Base-by-base conservation (phyloP, 2,888 invertebrate genomes). In the Sesamia inferens region DNA sequence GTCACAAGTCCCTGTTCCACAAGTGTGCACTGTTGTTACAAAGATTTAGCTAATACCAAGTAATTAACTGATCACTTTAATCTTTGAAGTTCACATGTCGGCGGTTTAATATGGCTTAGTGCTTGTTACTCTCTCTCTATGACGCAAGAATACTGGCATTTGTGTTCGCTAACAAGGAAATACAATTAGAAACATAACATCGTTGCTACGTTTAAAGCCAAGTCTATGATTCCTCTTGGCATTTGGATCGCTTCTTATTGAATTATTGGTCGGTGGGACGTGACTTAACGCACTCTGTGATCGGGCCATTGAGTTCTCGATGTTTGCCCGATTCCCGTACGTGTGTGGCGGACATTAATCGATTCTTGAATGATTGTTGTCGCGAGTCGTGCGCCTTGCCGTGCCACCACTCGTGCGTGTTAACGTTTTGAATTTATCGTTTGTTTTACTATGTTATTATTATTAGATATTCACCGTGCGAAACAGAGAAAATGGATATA, bases 241-340 rank as follows among this genome's bases (percentile, higher is more conserved):
- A 89, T 90, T 90, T 88, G 92, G 92, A 92, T 93, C 89, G 92
- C 89, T 88, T 89, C 91, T 94, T 94, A 94, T 94, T 94, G 94
- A 94, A 94, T 94, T 94, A 94, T 93, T 90, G 92, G 88, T 90
- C 77, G 84, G 85, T 73, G 80, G 89, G 84, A 94, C 94, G 95
- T 94, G 95, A 93, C 91, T 85, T 83, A 88, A 87, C 88, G 86
- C 85, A 85, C 82, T 79, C 85, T 84, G 89, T 85, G 91, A 89
- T 88, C 91, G 91, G 91, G 87, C 90, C 91, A 91, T 90, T 92
- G 91, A 89, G 89, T 90, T 91, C 86, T 86, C 92, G 90, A 88
- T 93, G 94, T 94, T 94, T 94, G 93, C 90, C 92, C 93, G 91
- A 90, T 91, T 91, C 88, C 54, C 84, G 92, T 90, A 93, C 93